These are phyloP conservation scores for Macropus fuliginosus DNA, from an alignment of 2,797 vertebrate genomes.

Conservation along the genomic window DNA sequence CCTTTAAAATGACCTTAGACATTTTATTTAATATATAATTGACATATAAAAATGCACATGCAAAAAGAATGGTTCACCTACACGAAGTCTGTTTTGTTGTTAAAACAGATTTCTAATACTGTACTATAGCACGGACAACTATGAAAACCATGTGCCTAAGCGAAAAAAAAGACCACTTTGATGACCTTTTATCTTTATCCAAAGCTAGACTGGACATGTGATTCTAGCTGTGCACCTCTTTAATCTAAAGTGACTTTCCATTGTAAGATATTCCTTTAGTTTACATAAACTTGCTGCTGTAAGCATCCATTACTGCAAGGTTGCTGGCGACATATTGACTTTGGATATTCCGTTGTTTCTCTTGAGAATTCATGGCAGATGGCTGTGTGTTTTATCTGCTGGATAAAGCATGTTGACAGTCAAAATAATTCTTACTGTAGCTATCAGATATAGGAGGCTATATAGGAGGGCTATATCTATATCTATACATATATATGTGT, in stretches of 20 bases:
- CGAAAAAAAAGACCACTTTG: constrained; percentile 64
- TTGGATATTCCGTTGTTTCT: constrained; percentile 75
- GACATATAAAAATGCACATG: background rate
- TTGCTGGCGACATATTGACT: constrained; percentile 81
- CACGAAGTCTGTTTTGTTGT: background rate
- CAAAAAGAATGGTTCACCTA: background rate
- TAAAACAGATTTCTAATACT: constrained; percentile 3
- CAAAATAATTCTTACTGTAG: constrained; percentile 17
- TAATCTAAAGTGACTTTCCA: constrained; percentile 78
- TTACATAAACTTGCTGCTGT: constrained; percentile 79
- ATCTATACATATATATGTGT: too few relatives aligned
- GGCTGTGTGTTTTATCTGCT: constrained; percentile 74
- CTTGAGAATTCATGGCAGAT: constrained; percentile 78
- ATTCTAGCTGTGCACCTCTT: constrained; percentile 68
- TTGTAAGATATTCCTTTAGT: constrained; percentile 64
- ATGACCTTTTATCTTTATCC: constrained; percentile 65
- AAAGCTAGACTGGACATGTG: constrained; percentile 50
- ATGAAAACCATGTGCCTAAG: constrained; percentile 13
- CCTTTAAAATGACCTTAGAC: background rate
- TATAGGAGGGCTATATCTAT: too few relatives aligned
- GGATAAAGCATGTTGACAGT: constrained; percentile 61
- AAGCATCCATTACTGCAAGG: constrained; percentile 79
- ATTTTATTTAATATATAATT: background rate
- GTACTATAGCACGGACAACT: background rate
- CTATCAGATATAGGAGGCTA: too few relatives aligned